Base-by-base conservation (phyloP, 2,113 vertebrate species). In the Larimichthys polyactis region DNA sequence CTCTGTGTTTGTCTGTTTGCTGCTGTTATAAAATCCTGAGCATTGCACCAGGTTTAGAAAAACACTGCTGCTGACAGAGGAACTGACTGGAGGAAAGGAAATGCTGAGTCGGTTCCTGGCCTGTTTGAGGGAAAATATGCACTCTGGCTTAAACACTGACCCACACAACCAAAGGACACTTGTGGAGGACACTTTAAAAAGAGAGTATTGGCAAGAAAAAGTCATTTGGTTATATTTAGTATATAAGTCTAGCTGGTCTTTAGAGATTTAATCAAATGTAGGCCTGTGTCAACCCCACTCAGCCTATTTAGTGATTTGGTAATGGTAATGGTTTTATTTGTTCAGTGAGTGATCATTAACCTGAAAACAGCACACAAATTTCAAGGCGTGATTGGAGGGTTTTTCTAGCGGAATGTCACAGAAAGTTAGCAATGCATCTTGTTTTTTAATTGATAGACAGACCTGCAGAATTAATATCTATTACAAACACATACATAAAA, bases 341-440 rank as follows among this genome's bases (percentile, higher is more conserved):
- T 79, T 87, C 64, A 86, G 60, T 87, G 79, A 88, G 57, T 74
- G 87, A 94, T 91, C 74, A 94, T 93, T 93, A 94, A 94, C 91
- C 40, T 51, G 49, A 74, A 63, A 73, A 19, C 3, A 43, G 22
- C 43, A 69, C 77, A n/a, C 71, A 59, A 63, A 63, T 79, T 78
- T 29, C 43, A 3, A 57, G 12, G 29, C 49, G 9, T 15, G 4
- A 57, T 27, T 54, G 0, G 9, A 62, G 66, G 15, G 0, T 14
- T 69, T 48, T 44, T 15, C 9, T 8, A 16, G 10, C 16, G 44
- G 1, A 40, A 15, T 7, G 22, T 16, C n/a, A 48, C 20, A 51
- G 0, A 43, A 19, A 16, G 12, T 11, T 11, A 16, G 24, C 0
- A 59, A 17, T 4, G 57, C 6, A 27, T 63, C 3, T 6, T 46